Evolutionary conservation across 1,140 invertebrate genomes (phyloP).

Genomic region (Eueides isabella): DNA sequence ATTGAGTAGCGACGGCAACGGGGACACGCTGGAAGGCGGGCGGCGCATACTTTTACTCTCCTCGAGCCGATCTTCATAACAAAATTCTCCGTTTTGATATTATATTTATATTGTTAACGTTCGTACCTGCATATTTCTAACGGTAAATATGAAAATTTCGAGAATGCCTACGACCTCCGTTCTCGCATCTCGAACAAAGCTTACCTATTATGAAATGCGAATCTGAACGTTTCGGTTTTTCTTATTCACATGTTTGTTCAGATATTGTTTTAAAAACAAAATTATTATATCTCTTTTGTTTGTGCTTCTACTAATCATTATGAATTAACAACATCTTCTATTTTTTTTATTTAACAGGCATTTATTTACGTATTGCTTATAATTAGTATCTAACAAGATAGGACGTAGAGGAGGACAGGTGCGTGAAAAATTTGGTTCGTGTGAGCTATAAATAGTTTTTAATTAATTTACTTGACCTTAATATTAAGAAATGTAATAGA

Average conservation of each 20-base stretch:
- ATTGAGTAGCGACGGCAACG: slow-evolving; percentile 55
- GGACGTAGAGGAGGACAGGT: too few species aligned
- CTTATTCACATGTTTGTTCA: slow-evolving; percentile 23
- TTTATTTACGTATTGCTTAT: not conserved
- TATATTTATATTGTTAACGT: slow-evolving; percentile 80
- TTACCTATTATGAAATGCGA: slow-evolving; percentile 70
- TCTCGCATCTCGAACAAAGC: slow-evolving; percentile 69
- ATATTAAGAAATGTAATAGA: slow-evolving; percentile 5
- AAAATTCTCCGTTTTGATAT: slow-evolving; percentile 81
- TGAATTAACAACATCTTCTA: not conserved
- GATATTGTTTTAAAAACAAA: not conserved
- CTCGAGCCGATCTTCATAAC: slow-evolving; percentile 80
- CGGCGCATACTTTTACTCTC: slow-evolving; percentile 74
- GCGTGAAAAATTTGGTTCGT: not conserved
- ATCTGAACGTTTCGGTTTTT: slow-evolving; percentile 23
- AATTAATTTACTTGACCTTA: slow-evolving; percentile 9
- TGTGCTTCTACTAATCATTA: not conserved
- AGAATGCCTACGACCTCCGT: slow-evolving; percentile 72
- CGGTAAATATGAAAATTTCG: slow-evolving; percentile 81
- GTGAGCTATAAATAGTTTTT: not conserved
- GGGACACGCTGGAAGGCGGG: slow-evolving; percentile 49
- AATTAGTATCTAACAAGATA: not conserved
- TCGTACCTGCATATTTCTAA: slow-evolving; percentile 80
- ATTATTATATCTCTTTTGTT: not conserved
- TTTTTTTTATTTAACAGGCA: not conserved